These are phyloP conservation scores for Okamejei kenojei DNA, from an alignment of 2,797 vertebrate species.

Conservation along the genomic window DNA sequence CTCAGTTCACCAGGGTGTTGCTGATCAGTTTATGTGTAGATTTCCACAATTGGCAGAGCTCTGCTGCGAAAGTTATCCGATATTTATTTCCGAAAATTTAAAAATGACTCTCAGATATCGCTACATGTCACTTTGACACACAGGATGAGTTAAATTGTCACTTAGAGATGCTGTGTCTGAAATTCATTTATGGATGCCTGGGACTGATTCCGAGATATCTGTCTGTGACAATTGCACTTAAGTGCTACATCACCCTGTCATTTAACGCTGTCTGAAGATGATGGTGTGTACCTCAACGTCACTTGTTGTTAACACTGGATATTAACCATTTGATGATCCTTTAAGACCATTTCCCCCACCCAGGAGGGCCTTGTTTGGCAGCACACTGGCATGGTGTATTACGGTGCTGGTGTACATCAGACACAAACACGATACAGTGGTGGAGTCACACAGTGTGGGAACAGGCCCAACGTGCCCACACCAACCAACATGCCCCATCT, in stretches of 20 bases:
- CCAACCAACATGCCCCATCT: too few relatives aligned
- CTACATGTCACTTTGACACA: constrained; percentile 32
- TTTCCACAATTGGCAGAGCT: neutral
- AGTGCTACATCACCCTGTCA: constrained; percentile 25
- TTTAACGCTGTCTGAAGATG: constrained; percentile 19
- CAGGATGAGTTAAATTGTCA: constrained; percentile 37
- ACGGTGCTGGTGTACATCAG: neutral
- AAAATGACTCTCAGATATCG: constrained; percentile 37
- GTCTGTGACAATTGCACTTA: constrained; percentile 35
- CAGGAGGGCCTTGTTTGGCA: neutral
- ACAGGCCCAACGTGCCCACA: too few relatives aligned
- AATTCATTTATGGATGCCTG: constrained; percentile 31
- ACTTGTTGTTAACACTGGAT: neutral
- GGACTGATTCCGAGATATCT: constrained; percentile 24
- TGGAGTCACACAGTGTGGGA: too few relatives aligned
- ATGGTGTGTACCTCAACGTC: constrained; percentile 2
- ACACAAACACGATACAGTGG: neutral
- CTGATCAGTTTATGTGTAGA: constrained; percentile 14
- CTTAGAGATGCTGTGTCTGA: constrained; percentile 28
- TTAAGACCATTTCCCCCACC: neutral
- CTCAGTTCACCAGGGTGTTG: neutral
- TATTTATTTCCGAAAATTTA: constrained; percentile 7
- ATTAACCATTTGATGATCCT: constrained; percentile 27
- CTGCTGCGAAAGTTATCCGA: neutral
- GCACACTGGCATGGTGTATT: neutral